Base-by-base conservation (phyloP, 2,888 invertebrate species). In the Lepidocyrtoides sp. region DNA sequence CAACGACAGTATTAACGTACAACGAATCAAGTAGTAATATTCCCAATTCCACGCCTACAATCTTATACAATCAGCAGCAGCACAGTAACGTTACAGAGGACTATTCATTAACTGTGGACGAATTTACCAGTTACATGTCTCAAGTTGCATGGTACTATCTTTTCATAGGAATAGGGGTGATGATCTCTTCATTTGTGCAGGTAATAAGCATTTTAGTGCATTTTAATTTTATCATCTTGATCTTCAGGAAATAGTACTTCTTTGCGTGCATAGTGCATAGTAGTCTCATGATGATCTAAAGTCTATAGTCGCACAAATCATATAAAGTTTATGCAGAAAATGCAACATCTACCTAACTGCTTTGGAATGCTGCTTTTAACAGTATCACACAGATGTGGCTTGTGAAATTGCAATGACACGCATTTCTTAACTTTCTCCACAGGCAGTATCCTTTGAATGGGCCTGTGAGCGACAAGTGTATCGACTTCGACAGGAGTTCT, bases 141-240 rank as follows among this genome's bases (percentile, higher is more conserved):
- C 85, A 82, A 17, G 95, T 94, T 91, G 94, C 95, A 0, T 60
- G 95, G n/a, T 95, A 95, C 86, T 96, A 96, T 92, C 93, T 95
- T 0, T 95, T 95, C 89, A 95, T 96, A 85, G 96, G 96, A 2
- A 94, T 95, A 1, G 95, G 94, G 7, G 96, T 96, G 84, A 95
- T 96, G 83, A 92, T 95, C 51, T 95, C 96, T 29, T 95, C 96
- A 0, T 95, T 95, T 91, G 93, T 95, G 51, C 96, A 96, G 94
- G 95, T 95, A 91, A 32, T 20, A n/a, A n/a, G n/a, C n/a, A n/a
- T n/a, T n/a, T n/a, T n/a, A n/a, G n/a, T n/a, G n/a, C n/a, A n/a
- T n/a, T n/a, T n/a, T n/a, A n/a, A n/a, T n/a, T n/a, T n/a, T n/a
- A n/a, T n/a, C n/a, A n/a, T n/a, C n/a, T n/a, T n/a, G n/a, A n/a